Base-by-base conservation (phyloP, 2,888 invertebrate species). In the Cephus spinipes region DNA sequence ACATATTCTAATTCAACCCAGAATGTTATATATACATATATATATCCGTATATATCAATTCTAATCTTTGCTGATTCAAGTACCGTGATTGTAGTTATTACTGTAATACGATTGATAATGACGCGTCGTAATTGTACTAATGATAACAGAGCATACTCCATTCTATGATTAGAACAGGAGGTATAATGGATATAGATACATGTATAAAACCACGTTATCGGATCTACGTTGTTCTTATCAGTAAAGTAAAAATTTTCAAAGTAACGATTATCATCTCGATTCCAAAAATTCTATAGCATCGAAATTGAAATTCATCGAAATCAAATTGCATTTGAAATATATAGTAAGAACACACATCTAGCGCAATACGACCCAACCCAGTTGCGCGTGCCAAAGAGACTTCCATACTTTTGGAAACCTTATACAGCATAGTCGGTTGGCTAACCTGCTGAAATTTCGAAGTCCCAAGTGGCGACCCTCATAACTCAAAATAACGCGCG, bases 401-500 rank as follows among this genome's bases (percentile, higher is more conserved):
- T 9, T 33, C 71, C 12, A 23, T 71, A 31, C 32, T 31, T 71
- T 71, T 33, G 31, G 71, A 71, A 71, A 71, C 71, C 71, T 71
- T 31, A 32, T 30, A 31, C 33, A 71, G 33, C 31, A 55, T 55
- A 23, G 23, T 6, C 23, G 71, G 71, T 71, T 32, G 71, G 31
- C 71, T 32, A 71, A 71, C 31, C 55, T 55, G 55, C 9, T 55
- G 55, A 55, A 55, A 55, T 9, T 55, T 55, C 55, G 2, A 55
- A 23, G 55, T 36, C 69, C 71, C 71, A 23, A 71, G 32, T 3
- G 71, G 71, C 15, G 71, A 71, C 71, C 71, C 74, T 75, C 75
- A 75, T 76, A 78, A 78, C 78, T 78, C 78, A 76, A 75, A 78
- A 75, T 76, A 78, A 78, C 76, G 73, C 55, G 74, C 77, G 78